Evolutionary conservation across 1,140 invertebrate species (phyloP), one percentile per base, ranked within the genome.

Genomic region (Steinernema feltiae): DNA sequence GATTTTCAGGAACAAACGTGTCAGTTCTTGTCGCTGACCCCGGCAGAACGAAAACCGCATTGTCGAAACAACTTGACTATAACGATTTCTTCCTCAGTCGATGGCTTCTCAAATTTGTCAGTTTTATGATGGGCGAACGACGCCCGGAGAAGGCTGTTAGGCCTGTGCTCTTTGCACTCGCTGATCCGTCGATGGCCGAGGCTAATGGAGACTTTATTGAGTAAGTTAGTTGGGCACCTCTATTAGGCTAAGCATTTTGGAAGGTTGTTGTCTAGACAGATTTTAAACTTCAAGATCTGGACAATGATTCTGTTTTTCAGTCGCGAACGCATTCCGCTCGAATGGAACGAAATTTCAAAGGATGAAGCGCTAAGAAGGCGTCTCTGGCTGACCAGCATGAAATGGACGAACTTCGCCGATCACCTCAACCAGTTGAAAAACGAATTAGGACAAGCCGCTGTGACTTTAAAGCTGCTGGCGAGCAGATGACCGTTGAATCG

Each of bases 21-120:
- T 46, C 70, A n/a, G 85, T 86, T 12, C 1, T 81, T 18, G 70
- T 85, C 7, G 83, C 84, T 0, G 83, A 85, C 72, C 84, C 84
- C 12, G 85, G 84, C 21, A 32, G 83, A 35, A 82, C 82, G n/a
- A 80, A 78, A 29, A 84, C 82, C 15, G 77, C 81, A 74, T 70
- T 85, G 21, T 76, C 73, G 24, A 73, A 77, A 21, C 72, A 84
- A 35, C 71, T 83, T 69, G 73, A 78, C 35, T 53, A 69, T 12
- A 77, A 85, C n/a, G 69, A 79, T 32, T 86, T 82, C 79, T 85
- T 85, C 70, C 71, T 86, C 1, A 77, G 74, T 48, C 53, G 84
- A 12, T 85, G 84, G 84, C 32, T 83, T 15, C 21, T 84, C 17
- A 74, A 73, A 53, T 27, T 81, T 32, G 77, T 85, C 3, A 82